Evolutionary conservation across 2,888 invertebrate genomes (phyloP), one percentile per base, ranked within the genome.

Genomic region (Zelleria hepariella): DNA sequence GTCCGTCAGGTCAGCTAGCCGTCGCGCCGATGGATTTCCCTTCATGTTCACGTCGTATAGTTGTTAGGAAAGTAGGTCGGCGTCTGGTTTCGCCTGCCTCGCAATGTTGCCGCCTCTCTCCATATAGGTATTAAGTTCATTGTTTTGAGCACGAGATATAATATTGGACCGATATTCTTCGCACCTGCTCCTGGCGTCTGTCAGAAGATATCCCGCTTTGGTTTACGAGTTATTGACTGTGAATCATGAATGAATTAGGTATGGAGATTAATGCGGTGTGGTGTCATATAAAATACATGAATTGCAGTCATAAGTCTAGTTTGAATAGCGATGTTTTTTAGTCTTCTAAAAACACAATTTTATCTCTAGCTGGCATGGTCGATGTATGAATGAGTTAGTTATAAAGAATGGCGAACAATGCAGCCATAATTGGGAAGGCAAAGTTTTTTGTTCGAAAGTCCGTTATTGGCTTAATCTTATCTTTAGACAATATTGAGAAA

Each of bases 31-130:
- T 76, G 71, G 77, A 78, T 84, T 81, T 83, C 79, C 79, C 76
- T 80, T 81, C 73, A 74, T 77, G 73, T 77, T 71, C 70, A 72
- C 32, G 32, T n/a, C 32, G 32, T 42, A 42, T 10, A 73, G 70
- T 77, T 75, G 73, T 42, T 42, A 78, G 72, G 80, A 84, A 85
- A 84, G 82, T 83, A 71, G 82, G 82, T 79, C 81, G 72, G 52
- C 68, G 78, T 80, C 77, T 79, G 74, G 77, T 80, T 80, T 75
- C 71, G 70, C 71, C 72, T 64, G 67, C 67, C 64, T 65, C 67
- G 42, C 56, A 21, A 15, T 24, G 32, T 42, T 3, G 51, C 8
- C 15, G 20, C 23, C 51, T 26, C 23, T 15, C 54, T 25, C 59
- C 61, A 60, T 7, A 23, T 18, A 32, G 8, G 5, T 26, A 53